Evolutionary conservation across 2,797 vertebrate genomes (phyloP).

Genomic region (Merluccius polli): DNA sequence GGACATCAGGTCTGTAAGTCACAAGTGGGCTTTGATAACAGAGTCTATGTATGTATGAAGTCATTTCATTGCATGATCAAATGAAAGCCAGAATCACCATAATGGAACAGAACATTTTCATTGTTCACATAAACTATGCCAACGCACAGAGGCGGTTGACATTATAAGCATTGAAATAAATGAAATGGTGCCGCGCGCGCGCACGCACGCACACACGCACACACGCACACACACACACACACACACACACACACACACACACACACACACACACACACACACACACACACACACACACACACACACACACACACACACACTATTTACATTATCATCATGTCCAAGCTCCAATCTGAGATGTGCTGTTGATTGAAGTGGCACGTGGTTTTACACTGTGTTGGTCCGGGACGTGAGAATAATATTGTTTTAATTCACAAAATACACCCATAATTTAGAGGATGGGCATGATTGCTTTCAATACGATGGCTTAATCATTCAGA

Average conservation of each 20-base stretch:
- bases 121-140: conserved; percentile 21
- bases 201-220: conserved; percentile 6
- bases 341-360: neutral
- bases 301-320: neutral
- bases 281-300: neutral
- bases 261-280: neutral
- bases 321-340: too few relatives aligned
- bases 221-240: neutral
- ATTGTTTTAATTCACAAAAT: conserved; percentile 1
- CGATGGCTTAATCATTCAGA: conserved; percentile 2
- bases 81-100: conserved; percentile 22
- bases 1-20: neutral
- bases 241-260: conserved; percentile 8
- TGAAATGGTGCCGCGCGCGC: neutral
- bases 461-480: conserved; percentile 1
- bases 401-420: neutral
- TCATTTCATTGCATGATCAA: conserved; percentile 21
- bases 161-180: conserved; percentile 16
- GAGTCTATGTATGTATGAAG: conserved; percentile 20
- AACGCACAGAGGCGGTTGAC: conserved; percentile 17
- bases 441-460: neutral
- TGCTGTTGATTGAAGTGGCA: neutral
- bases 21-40: conserved; percentile 15
- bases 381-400: neutral
- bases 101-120: conserved; percentile 18